A percentile compares a stretch with the other conserved stretches of the same genome.
Conservation (phyloP, 1,140 invertebrate species). For the Coenobita brevimanus region DNA sequence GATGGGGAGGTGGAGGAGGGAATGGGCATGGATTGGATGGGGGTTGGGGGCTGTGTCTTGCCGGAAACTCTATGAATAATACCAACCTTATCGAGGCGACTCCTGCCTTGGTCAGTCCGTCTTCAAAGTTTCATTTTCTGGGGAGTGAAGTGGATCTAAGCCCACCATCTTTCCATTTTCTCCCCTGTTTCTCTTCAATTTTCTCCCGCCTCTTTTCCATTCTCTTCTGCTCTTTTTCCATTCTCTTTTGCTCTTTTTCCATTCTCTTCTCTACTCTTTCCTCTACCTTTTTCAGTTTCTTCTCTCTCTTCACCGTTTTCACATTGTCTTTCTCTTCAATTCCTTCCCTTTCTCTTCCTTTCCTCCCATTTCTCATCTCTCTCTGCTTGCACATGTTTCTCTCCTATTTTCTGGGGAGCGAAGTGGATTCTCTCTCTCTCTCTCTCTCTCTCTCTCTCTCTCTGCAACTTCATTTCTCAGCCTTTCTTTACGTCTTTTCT, state of each 20-base stretch:
- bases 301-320: not conserved
- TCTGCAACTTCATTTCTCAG: not conserved
- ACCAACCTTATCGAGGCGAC: conserved; percentile 45
- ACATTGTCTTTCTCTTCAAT: not conserved
- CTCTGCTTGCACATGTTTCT: not conserved
- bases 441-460: not conserved
- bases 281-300: not conserved
- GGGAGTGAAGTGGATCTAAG: conserved; percentile 3
- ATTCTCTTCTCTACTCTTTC: not conserved
- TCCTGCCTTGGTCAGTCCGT: conserved; percentile 47
- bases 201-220: not conserved
- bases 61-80: conserved; percentile 59
- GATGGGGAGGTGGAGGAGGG: not conserved
- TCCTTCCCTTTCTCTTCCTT: not conserved
- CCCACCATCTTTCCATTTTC: not conserved
- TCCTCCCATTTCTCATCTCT: not conserved
- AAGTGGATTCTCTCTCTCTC: not conserved
- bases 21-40: conserved; percentile 11
- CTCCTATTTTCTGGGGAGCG: too few relatives aligned
- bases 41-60: conserved; percentile 16
- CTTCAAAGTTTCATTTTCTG: conserved; percentile 55
- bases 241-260: not conserved
- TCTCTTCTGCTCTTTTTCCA: not conserved
- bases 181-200: not conserved
- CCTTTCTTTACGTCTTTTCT: not conserved